A percentile compares a stretch with the other conserved stretches of the same genome.
phyloP scores from a whole-genome alignment of 2,888 invertebrate species.

The Heliconius cydno region DNA sequence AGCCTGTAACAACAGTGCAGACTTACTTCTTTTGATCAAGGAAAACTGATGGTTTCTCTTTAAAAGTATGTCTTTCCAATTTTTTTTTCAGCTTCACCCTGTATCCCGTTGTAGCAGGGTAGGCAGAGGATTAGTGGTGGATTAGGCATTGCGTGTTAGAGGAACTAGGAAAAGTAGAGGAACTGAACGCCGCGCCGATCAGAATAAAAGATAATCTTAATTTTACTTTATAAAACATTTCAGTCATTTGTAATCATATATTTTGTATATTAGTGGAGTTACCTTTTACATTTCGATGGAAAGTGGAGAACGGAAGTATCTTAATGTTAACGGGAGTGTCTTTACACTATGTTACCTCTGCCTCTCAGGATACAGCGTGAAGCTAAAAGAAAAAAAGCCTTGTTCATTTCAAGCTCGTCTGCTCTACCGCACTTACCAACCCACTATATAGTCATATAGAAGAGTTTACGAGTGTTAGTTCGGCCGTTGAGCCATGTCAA shows the following conservation, averaged over 20 bases:
- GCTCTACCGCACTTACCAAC: slow-evolving; percentile 44
- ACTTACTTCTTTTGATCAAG: slow-evolving; percentile 52
- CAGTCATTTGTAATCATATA: too few relatives aligned
- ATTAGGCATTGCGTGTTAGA: too few relatives aligned
- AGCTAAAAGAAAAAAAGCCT: not conserved
- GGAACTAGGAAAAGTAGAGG: too few relatives aligned
- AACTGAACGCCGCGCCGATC: too few relatives aligned
- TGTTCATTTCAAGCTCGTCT: slow-evolving; percentile 48
- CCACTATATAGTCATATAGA: slow-evolving; percentile 63
- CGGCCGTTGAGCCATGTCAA: slow-evolving; percentile 64
- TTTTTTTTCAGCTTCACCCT: too few relatives aligned
- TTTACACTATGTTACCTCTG: not conserved
- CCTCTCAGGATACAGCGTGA: not conserved
- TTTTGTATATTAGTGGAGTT: too few relatives aligned
- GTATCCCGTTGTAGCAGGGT: too few relatives aligned
- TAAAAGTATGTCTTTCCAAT: not conserved
- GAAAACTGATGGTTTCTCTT: not conserved
- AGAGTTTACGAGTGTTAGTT: slow-evolving; percentile 74
- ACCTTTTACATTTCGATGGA: not conserved
- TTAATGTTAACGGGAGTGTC: not conserved
- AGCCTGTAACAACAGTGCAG: slow-evolving; percentile 67
- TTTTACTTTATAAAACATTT: too few relatives aligned
- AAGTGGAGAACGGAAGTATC: not conserved
- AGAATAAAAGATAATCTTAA: too few relatives aligned
- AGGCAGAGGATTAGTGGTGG: too few relatives aligned